A percentile compares a stretch with the other conserved stretches of the same genome.
phyloP scores from a whole-genome alignment of 1,140 invertebrate genomes.

The Ostrea edulis region DNA sequence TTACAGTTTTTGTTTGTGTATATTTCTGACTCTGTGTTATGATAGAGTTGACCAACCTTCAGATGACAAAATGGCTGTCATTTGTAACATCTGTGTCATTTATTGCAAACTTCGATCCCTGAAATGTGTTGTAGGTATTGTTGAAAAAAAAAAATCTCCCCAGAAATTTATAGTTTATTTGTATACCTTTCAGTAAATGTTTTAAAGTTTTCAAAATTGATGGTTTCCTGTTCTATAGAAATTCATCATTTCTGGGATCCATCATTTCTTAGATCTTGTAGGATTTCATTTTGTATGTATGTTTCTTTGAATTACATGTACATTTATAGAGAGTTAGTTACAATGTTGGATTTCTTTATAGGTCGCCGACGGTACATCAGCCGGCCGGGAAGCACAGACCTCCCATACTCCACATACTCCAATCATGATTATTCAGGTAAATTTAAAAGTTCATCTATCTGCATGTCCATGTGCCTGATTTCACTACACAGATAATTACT shows the following conservation, averaged over 20 bases:
- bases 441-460: not conserved
- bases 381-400: not conserved
- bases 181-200: too few relatives aligned
- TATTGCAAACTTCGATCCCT: conserved; percentile 5
- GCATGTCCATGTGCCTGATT: not conserved
- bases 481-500: not conserved
- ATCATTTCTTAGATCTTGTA: not conserved
- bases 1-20: not conserved
- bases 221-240: not conserved
- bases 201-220: conserved; percentile 10
- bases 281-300: not conserved
- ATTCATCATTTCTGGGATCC: too few relatives aligned
- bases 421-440: conserved; percentile 22
- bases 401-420: conserved; percentile 13
- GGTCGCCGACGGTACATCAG: conserved; percentile 6
- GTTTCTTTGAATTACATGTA: not conserved
- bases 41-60: not conserved
- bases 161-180: too few relatives aligned
- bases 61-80: not conserved
- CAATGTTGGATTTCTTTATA: not conserved
- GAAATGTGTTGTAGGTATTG: conserved; percentile 8
- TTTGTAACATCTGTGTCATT: not conserved
- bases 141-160: not conserved
- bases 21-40: not conserved
- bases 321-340: not conserved